phyloP scores from a whole-genome alignment of 2,888 invertebrate species.

The Sycophila texana region DNA sequence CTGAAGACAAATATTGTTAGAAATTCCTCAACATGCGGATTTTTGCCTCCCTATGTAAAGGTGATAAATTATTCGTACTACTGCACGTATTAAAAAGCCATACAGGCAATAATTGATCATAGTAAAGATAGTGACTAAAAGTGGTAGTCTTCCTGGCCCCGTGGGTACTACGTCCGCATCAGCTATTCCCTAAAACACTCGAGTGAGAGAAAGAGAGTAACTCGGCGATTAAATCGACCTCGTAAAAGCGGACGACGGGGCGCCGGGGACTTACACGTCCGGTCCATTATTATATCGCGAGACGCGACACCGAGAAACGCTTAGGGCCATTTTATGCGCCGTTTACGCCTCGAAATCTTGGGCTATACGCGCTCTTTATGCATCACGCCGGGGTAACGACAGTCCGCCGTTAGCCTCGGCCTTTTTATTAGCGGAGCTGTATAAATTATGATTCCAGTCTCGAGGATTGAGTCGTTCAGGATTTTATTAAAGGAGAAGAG shows the following conservation, averaged over 20 bases:
- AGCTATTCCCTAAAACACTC: constrained; percentile 1
- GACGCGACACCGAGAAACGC: constrained; percentile 30
- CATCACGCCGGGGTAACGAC: not conserved
- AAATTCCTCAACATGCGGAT: too few relatives aligned
- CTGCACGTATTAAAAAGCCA: not conserved
- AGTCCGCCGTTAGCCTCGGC: not conserved
- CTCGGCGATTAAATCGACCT: constrained; percentile 26
- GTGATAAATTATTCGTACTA: too few relatives aligned
- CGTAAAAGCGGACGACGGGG: not conserved
- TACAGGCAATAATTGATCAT: too few relatives aligned
- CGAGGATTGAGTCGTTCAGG: constrained; percentile 20
- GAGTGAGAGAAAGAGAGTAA: not conserved
- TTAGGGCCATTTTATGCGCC: constrained; percentile 16
- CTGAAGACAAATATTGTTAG: too few relatives aligned
- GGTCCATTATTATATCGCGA: constrained; percentile 30
- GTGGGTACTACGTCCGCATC: not conserved
- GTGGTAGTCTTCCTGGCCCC: too few relatives aligned
- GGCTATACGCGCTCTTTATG: not conserved
- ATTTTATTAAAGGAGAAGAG: constrained; percentile 9
- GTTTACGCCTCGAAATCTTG: not conserved
- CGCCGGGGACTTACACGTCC: constrained; percentile 20
- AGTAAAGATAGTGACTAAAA: too few relatives aligned
- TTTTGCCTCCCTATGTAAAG: too few relatives aligned
- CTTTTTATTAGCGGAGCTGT: constrained; percentile 36
- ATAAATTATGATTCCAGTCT: constrained; percentile 46